Evolutionary conservation across 2,888 invertebrate genomes (phyloP), one percentile per base, ranked within the genome.

Genomic region (Omphaloscelis lunosa): DNA sequence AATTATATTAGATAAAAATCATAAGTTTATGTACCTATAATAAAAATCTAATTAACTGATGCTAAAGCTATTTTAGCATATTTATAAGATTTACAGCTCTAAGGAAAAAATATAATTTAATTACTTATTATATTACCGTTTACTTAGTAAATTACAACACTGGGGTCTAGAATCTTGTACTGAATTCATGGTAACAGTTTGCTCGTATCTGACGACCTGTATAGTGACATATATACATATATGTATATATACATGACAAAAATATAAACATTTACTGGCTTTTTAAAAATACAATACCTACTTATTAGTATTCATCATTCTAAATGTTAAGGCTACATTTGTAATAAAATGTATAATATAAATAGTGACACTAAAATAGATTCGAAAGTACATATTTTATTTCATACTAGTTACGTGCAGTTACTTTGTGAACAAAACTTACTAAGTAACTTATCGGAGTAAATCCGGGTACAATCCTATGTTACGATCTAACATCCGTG

Each of bases 391-490:
- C 20, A 51, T 51, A 59, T 23, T 61, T 27, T 41, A 27, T 41
- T 70, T 27, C 41, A 20, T 69, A 23, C 5, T 17, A 41, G n/a
- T 8, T n/a, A 71, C 65, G 29, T 48, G 7, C 20, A 27, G 11
- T 20, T 7, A 27, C 20, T 9, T 29, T 20, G 1, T n/a, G 17
- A 39, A 17, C 48, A 27, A 27, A 7, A 68, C 1, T 34, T 62
- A 23, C 27, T 27, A 41, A 41, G 17, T 41, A 72, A 53, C 12
- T 70, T n/a, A 41, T 9, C 29, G 29, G 29, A 59, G 17, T n/a
- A 39, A 58, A 72, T 83, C 70, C 70, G 53, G 66, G 66, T 59
- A 27, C 56, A 71, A 69, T 53, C 56, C 34, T 1, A 23, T 39
- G 41, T 67, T 17, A 15, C 15, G 68, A 59, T n/a, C 12, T 27